A percentile compares a stretch with the other conserved stretches of the same genome.
These are phyloP conservation scores for Scaptomyza montana DNA, from an alignment of 1,140 invertebrate genomes.

Conservation along the genomic window DNA sequence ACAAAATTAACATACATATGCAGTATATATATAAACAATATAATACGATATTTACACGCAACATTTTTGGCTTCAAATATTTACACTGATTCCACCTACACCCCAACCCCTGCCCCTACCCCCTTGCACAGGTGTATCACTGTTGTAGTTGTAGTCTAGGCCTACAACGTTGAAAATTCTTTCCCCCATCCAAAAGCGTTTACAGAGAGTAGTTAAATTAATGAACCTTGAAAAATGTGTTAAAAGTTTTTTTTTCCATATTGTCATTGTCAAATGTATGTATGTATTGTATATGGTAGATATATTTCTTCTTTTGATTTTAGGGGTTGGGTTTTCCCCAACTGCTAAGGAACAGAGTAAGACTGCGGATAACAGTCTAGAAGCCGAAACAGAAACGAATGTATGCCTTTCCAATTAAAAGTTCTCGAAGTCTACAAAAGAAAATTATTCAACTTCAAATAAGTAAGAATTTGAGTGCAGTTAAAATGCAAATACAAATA, in stretches of 20 bases:
- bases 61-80: constrained; percentile 79
- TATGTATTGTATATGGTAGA: neutral
- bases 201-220: constrained; percentile 52
- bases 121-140: constrained; percentile 36
- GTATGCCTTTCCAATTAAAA: constrained; percentile 39
- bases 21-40: constrained; percentile 5
- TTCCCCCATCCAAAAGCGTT: constrained; percentile 1
- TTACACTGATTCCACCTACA: constrained; percentile 66
- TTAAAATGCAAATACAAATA: constrained; percentile 1
- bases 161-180: constrained; percentile 27
- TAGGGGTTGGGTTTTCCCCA: neutral
- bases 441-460: constrained; percentile 1
- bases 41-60: constrained; percentile 80
- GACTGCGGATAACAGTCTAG: neutral
- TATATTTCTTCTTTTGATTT: no score
- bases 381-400: neutral
- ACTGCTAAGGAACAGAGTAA: no score
- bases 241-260: constrained; percentile 58
- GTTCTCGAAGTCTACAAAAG: constrained; percentile 19
- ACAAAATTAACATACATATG: constrained; percentile 49
- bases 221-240: constrained; percentile 83
- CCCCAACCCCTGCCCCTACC: neutral
- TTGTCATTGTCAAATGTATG: constrained; percentile 56
- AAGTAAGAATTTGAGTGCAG: constrained; percentile 6
- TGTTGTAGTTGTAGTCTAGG: neutral